Percentiles rank a stretch among this genome's conserved stretches.
These are phyloP conservation scores for Helicoverpa assulta DNA, from an alignment of 2,888 invertebrate species.

Conservation along the genomic window DNA sequence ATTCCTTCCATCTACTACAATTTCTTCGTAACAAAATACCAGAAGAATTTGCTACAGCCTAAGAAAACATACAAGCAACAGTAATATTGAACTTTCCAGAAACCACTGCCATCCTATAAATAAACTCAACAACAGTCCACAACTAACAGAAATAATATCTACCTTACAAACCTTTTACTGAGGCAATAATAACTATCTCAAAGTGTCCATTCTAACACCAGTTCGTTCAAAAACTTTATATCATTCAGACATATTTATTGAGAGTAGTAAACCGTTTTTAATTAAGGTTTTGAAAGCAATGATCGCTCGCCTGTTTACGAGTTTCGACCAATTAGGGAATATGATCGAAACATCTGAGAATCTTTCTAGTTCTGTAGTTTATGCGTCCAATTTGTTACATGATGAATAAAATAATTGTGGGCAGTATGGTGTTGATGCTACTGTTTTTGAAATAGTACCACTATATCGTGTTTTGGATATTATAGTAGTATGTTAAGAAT, in stretches of 20 bases:
- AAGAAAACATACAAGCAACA: not conserved
- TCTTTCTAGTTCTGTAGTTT: slow-evolving; percentile 38
- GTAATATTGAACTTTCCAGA: not conserved
- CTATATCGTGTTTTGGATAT: too few relatives aligned
- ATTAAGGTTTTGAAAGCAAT: slow-evolving; percentile 86
- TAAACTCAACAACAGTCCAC: not conserved
- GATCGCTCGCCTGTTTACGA: slow-evolving; percentile 72
- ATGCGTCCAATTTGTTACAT: slow-evolving; percentile 18
- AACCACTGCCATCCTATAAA: not conserved
- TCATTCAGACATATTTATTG: slow-evolving; percentile 84
- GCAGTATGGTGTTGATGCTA: too few relatives aligned
- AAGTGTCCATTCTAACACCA: slow-evolving; percentile 65
- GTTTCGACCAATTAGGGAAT: slow-evolving; percentile 63
- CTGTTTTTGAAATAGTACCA: too few relatives aligned
- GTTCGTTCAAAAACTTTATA: slow-evolving; percentile 65
- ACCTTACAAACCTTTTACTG: slow-evolving; percentile 1
- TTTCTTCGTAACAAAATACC: too few relatives aligned
- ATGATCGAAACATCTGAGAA: slow-evolving; percentile 36
- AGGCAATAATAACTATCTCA: slow-evolving; percentile 40
- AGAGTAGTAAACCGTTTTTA: slow-evolving; percentile 85
- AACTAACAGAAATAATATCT: not conserved
- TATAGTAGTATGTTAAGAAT: too few relatives aligned
- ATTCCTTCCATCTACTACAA: too few relatives aligned
- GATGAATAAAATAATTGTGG: too few relatives aligned
- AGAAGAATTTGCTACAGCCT: too few relatives aligned